Conservation (phyloP, 2,888 invertebrate species). For the Melinopterus prodromus region DNA sequence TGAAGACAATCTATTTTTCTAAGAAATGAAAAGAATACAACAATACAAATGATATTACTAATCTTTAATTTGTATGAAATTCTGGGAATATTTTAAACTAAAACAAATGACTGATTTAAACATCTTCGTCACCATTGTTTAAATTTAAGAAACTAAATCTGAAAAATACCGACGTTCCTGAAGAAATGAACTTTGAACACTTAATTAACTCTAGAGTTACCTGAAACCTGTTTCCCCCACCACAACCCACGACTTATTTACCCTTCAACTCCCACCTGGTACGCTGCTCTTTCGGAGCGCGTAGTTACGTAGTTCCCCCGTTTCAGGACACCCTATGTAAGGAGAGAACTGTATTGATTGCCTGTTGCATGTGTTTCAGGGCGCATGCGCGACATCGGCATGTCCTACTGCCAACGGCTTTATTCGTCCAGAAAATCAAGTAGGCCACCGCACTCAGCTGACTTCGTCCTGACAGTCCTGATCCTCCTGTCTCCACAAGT, state of each 20-base stretch:
- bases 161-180: too few relatives aligned
- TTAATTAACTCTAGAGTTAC: not conserved
- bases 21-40: too few relatives aligned
- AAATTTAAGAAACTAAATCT: too few relatives aligned
- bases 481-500: slow-evolving; percentile 14
- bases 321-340: slow-evolving; percentile 4
- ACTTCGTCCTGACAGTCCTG: slow-evolving; percentile 39
- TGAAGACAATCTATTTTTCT: too few relatives aligned
- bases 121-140: too few relatives aligned
- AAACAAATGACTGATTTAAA: too few relatives aligned
- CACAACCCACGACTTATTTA: not conserved
- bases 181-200: not conserved
- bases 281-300: not conserved
- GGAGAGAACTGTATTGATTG: slow-evolving; percentile 51
- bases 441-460: slow-evolving; percentile 44
- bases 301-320: not conserved
- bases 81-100: too few relatives aligned
- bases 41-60: too few relatives aligned
- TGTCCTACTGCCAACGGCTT: slow-evolving; percentile 41
- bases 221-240: not conserved
- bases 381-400: slow-evolving; percentile 36
- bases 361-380: slow-evolving; percentile 51
- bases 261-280: not conserved
- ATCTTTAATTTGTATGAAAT: too few relatives aligned
- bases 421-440: slow-evolving; percentile 38